phyloP scores from a whole-genome alignment of 2,113 vertebrate genomes.

The Seriola rivoliana region DNA sequence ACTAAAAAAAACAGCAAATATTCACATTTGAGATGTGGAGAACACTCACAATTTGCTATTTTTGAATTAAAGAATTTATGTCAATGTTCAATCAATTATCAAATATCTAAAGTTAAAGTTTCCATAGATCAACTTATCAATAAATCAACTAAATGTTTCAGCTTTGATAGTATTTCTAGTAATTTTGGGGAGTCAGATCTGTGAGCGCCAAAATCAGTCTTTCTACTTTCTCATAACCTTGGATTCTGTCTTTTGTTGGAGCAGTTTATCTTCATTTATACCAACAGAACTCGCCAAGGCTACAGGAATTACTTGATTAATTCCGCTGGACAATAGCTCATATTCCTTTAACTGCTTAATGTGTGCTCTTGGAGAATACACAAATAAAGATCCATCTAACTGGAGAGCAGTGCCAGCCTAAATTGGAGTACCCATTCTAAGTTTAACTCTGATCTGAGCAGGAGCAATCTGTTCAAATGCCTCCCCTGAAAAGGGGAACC shows the following conservation, averaged over 20 bases:
- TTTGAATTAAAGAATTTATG: no score
- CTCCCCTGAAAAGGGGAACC: conserved; percentile 42
- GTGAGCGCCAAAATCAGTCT: neutral
- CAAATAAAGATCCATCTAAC: conserved; percentile 30
- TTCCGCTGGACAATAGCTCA: neutral
- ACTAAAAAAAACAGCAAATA: neutral
- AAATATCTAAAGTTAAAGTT: no score
- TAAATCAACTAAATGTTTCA: neutral
- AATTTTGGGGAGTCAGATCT: neutral
- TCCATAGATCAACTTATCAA: neutral
- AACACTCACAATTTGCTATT: neutral
- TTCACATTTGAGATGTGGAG: neutral
- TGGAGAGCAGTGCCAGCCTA: conserved; percentile 25
- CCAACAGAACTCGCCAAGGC: neutral
- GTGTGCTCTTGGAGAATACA: neutral
- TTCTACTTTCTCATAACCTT: neutral
- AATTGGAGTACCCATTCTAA: conserved; percentile 50
- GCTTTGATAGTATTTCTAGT: neutral
- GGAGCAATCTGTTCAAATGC: conserved; percentile 32
- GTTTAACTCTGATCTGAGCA: conserved; percentile 50
- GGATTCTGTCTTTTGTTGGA: neutral
- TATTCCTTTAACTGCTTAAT: conserved; percentile 8
- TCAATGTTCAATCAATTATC: no score
- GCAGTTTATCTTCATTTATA: neutral
- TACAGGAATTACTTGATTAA: neutral